Evolutionary conservation across 1,140 invertebrate species (phyloP), one percentile per base, ranked within the genome.

Genomic region (Cydia fagiglandana): DNA sequence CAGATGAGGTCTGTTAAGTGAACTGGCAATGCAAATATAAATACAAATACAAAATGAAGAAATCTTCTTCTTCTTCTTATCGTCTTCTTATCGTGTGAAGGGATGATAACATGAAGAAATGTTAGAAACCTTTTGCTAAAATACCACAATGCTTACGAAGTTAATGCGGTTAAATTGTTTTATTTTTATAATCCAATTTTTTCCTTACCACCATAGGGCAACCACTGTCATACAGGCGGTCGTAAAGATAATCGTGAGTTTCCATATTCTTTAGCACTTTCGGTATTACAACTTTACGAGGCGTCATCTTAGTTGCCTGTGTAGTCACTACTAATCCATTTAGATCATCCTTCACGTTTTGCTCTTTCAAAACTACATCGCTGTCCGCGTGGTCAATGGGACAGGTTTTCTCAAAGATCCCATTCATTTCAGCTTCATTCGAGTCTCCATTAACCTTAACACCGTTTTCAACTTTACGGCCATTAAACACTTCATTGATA

Each of bases 191-290:
- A n/a, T 61, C 10, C 2, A 20, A 9, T 24, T 24, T 50, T 66
- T 34, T 24, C 87, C 91, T 90, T 76, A 92, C 91, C 77, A 79
- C 80, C 78, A 88, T 85, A 17, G 91, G 91, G 74, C 89, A 91
- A 7, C 87, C 83, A 9, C 81, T 79, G 64, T 88, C 88, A 73
- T 89, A 92, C 56, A 92, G 80, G 0, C 91, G 84, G 79, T 92
- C 91, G 68, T 92, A 92, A 75, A 91, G 77, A 76, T 87, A 89
- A 9, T 88, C 83, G 50, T 75, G 77, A 2, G 89, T 89, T 64
- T 91, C 89, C 13, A 79, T 50, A 76, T 92, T 92, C 81, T 89
- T 92, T 73, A 92, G 75, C 74, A 91, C 86, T 81, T 88, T 90
- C 1, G 91, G 91, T 70, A 83, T 86, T 7, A 84, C 81, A 45